Evolutionary conservation across 2,888 invertebrate species (phyloP), one percentile per base, ranked within the genome.

Genomic region (Catonia carolina): DNA sequence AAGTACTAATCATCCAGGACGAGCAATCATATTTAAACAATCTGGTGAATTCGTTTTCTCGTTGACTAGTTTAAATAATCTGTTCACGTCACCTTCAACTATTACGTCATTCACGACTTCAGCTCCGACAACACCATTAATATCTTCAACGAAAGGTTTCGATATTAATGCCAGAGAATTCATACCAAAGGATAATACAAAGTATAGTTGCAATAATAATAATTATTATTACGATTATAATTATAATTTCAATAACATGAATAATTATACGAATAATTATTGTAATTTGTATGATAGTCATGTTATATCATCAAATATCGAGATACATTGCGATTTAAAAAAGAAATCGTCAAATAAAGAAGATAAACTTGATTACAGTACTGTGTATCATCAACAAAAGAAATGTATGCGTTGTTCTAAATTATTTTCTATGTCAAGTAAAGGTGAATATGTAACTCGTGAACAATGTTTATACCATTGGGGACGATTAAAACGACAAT

Each of bases 381-480:
- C 8, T 4, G 27, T 27, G 4, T 6, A 6, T 27, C 4, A 27
- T 8, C 27, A 27, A 27, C 27, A 27, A 27, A 27, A 27, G 27
- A 77, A 77, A 58, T 90, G 89, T 72, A 80, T 80, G 22, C 78
- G 91, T 56, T 91, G 91, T 74, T 79, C 79, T 60, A 81, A 80
- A 65, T 76, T 76, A 45, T 95, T 90, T 72, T 76, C 79, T 66
- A 81, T 90, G 59, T 80, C 82, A 62, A 76, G 79, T 23, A 78
- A 81, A 60, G 87, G 87, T 27, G 81, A 84, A 68, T 90, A 90
- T 70, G 70, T 85, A 20, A 79, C 80, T 2, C 77, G 80, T 45
- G 89, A 90, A 62, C 76, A 80, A 56, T 99, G 98, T 73, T 69
- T 77, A 15, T 90, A 91, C 71, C 98, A 99, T 71, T 91, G 89